Conservation (phyloP, 1,140 invertebrate genomes). For the Uloborus diversus region DNA sequence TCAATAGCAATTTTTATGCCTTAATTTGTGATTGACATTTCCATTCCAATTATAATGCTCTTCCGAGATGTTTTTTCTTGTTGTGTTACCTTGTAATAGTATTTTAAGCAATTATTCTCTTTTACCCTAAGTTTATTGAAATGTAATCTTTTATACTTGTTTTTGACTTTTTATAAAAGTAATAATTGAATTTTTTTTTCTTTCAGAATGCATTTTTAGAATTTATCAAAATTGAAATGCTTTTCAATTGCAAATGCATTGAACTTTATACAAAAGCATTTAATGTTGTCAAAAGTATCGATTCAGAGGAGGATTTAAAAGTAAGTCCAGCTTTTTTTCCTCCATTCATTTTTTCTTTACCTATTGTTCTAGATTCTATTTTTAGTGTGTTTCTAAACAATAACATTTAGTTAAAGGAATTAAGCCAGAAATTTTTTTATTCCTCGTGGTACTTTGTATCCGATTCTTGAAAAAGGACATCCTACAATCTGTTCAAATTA, state of each 20-base stretch:
- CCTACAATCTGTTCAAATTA: neutral
- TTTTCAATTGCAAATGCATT: constrained; percentile 54
- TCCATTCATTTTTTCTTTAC: too few species aligned
- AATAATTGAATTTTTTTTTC: constrained; percentile 8
- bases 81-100: too few species aligned
- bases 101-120: too few species aligned
- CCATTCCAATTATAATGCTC: too few species aligned
- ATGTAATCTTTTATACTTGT: neutral
- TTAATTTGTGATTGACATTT: too few species aligned
- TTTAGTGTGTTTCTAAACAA: too few species aligned
- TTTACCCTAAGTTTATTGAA: neutral
- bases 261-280: constrained; percentile 53
- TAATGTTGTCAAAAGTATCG: constrained; percentile 6
- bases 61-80: too few species aligned
- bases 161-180: neutral
- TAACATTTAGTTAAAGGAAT: too few species aligned
- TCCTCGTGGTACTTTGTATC: neutral
- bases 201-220: constrained; percentile 20
- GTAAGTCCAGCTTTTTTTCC: constrained; percentile 24
- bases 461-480: neutral
- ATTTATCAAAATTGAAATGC: constrained; percentile 55
- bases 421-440: too few species aligned
- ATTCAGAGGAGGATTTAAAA: constrained; percentile 45
- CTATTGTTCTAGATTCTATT: too few species aligned
- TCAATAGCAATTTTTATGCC: too few species aligned